Base-by-base conservation (phyloP, 2,113 vertebrate species). In the Trematocara marginatum region DNA sequence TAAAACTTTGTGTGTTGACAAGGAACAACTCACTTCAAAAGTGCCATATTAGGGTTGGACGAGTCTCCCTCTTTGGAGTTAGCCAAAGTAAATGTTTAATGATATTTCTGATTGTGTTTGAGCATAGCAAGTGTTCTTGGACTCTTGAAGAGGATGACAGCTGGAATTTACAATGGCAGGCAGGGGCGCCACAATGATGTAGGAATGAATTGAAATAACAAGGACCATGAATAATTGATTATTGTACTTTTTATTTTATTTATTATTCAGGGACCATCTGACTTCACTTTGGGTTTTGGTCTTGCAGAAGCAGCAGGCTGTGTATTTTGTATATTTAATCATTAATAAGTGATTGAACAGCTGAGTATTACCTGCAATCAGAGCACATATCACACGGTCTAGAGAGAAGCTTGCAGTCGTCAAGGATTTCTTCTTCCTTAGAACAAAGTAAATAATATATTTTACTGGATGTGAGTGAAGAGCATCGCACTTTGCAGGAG, bases 391-490 rank as follows among this genome's bases (percentile, higher is more conserved):
- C 45, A 47, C 6, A 56, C 2, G 10, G 6, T 53, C 79, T 26
- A 52, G 49, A 81, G 76, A 71, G 78, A 10, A 78, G 79, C 71
- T 52, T 16, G 11, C 6, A 53, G 88, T 85, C 78, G 53, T 83
- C 79, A 82, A 84, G 56, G 82, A 88, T 86, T 86, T 64, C 66
- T 64, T 12, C 40, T 80, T 13, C 59, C 45, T 69, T 74, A 34
- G n/a, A 83, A 90, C 45, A 82, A 54, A 20, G 88, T 90, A 66
- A 89, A 93, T 85, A 91, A 92, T 79, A 38, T 47, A 93, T 81
- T 11, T 74, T 35, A 85, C 81, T 90, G 90, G 86, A 82, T 91
- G 81, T 84, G 38, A 89, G 20, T 51, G 20, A 71, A 38, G 49
- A 69, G 66, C 54, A 18, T 80, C 26, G 1, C 26, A 51, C 26